Evolutionary conservation across 2,888 invertebrate genomes (phyloP).

Genomic region (Caenorhabditis japonica): DNA sequence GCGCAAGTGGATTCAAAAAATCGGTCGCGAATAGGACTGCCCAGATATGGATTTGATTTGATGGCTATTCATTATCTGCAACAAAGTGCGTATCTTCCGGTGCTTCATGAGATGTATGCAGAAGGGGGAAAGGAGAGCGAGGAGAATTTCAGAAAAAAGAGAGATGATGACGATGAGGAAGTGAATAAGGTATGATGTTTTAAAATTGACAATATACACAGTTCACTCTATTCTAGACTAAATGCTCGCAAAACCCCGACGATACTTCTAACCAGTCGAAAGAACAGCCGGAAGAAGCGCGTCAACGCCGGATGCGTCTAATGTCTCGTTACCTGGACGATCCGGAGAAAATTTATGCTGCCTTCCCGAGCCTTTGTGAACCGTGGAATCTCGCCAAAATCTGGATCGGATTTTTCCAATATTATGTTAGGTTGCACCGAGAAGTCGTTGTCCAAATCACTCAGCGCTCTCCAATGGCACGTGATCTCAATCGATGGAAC

Average conservation of each 20-base stretch:
- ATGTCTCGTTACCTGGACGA: slow-evolving; percentile 29
- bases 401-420: slow-evolving; percentile 46
- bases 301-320: slow-evolving; percentile 19
- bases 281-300: slow-evolving; percentile 22
- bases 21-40: slow-evolving; percentile 79
- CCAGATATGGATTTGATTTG: slow-evolving; percentile 79
- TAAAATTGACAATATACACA: too few relatives aligned
- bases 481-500: slow-evolving; percentile 45
- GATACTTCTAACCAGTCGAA: background rate
- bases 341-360: slow-evolving; percentile 5
- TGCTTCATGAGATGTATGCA: slow-evolving; percentile 78
- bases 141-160: background rate
- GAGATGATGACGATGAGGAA: background rate
- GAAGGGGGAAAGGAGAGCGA: background rate
- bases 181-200: too few relatives aligned
- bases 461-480: slow-evolving; percentile 11
- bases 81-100: slow-evolving; percentile 79
- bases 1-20: slow-evolving; percentile 77
- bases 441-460: slow-evolving; percentile 51
- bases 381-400: slow-evolving; percentile 32
- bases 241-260: background rate
- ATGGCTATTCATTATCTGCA: slow-evolving; percentile 81
- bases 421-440: slow-evolving; percentile 27
- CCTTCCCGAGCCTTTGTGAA: slow-evolving; percentile 16
- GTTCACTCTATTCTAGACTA: too few relatives aligned